These are phyloP conservation scores for Erpetoichthys calabaricus DNA, from an alignment of 2,797 vertebrate genomes.

Conservation along the genomic window DNA sequence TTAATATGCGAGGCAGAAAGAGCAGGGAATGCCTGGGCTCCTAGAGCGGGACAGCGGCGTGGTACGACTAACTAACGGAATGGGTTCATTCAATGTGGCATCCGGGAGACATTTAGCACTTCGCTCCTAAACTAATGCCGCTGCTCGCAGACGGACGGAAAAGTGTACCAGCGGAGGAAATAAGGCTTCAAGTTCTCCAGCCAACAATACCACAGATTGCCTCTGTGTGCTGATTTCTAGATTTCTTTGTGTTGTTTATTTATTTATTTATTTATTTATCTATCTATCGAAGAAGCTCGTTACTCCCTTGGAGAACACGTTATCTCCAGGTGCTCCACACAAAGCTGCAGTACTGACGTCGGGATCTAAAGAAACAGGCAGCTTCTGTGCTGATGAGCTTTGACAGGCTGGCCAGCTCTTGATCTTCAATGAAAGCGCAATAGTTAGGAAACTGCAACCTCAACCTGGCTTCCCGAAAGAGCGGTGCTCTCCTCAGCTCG, in stretches of 20 bases:
- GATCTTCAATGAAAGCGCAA: too few species aligned
- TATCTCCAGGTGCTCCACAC: too few species aligned
- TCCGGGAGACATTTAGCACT: constrained; percentile 5
- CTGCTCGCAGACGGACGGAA: not conserved
- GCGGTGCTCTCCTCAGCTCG: too few species aligned
- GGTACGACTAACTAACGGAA: constrained; percentile 20
- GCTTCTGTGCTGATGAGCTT: not conserved
- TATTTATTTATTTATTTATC: too few species aligned
- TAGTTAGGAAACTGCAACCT: too few species aligned
- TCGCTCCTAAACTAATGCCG: not conserved
- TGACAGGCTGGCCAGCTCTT: not conserved
- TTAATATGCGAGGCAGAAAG: constrained; percentile 64
- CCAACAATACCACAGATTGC: too few species aligned
- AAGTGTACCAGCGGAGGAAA: not conserved
- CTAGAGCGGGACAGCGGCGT: constrained; percentile 36
- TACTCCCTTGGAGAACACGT: too few species aligned
- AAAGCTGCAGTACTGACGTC: not conserved
- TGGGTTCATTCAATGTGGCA: constrained; percentile 22
- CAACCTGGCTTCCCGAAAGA: too few species aligned
- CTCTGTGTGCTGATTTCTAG: too few species aligned
- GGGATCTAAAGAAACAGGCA: not conserved
- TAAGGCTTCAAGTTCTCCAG: too few species aligned
- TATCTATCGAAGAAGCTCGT: too few species aligned
- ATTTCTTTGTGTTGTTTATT: too few species aligned
- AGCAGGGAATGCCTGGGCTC: constrained; percentile 54